Evolutionary conservation across 1,140 invertebrate genomes (phyloP).

Genomic region (Calosoma granatense): DNA sequence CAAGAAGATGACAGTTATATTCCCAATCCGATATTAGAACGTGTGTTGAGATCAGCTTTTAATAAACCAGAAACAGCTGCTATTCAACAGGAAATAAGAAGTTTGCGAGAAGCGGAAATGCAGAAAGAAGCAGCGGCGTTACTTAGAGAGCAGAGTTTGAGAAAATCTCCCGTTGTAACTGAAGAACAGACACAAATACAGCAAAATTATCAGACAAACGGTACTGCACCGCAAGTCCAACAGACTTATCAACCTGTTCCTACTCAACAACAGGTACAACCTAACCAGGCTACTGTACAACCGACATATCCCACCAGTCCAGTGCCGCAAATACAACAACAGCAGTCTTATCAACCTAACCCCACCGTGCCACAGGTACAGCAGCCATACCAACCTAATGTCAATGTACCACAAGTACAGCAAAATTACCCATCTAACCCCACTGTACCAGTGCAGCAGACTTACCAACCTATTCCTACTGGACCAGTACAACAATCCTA

Average conservation of each 20-base stretch:
- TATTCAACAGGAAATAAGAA: constrained; percentile 39
- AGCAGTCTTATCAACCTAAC: not conserved
- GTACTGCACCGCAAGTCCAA: too few species aligned
- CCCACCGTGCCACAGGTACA: not conserved
- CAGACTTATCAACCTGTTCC: not conserved
- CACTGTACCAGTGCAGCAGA: not conserved
- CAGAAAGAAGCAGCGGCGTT: constrained; percentile 29
- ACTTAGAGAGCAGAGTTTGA: constrained; percentile 20
- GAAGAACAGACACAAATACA: not conserved
- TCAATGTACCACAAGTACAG: not conserved
- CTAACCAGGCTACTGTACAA: not conserved
- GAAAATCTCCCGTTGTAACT: not conserved
- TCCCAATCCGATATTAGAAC: constrained; percentile 80
- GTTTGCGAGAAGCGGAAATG: constrained; percentile 37
- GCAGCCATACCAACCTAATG: not conserved
- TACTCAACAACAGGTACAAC: not conserved
- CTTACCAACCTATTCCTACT: not conserved
- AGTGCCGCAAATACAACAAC: too few species aligned
- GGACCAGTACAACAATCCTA: not conserved
- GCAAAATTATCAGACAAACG: not conserved
- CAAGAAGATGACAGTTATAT: constrained; percentile 83
- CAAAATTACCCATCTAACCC: not conserved
- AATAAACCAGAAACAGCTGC: constrained; percentile 56
- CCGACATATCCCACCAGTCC: not conserved
- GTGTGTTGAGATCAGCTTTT: constrained; percentile 70